Evolutionary conservation across 2,113 vertebrate species (phyloP).

Genomic region (Ondatra zibethicus): DNA sequence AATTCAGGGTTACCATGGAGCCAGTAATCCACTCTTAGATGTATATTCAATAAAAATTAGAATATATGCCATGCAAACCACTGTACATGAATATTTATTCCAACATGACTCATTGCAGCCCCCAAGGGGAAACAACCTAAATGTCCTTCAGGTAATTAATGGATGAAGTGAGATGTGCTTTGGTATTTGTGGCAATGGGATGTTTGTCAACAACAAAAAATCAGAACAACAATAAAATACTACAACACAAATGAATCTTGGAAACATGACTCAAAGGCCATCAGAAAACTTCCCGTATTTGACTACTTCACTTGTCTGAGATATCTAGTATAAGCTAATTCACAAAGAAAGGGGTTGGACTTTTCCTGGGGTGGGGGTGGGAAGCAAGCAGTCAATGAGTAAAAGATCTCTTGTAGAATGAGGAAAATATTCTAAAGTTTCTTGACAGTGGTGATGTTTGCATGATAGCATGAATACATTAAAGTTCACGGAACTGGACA

Average conservation of each 20-base stretch:
- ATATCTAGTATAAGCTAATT: background rate
- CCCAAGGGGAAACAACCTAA: background rate
- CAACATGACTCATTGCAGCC: background rate
- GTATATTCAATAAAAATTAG: background rate
- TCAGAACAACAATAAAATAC: background rate
- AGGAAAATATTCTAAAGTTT: constrained; percentile 29
- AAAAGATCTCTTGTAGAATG: background rate
- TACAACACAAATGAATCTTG: background rate
- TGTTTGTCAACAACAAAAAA: background rate
- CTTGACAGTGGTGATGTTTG: background rate
- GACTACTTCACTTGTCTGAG: background rate
- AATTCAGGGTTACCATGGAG: background rate
- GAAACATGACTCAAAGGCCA: background rate
- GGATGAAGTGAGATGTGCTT: background rate
- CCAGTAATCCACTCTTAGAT: background rate
- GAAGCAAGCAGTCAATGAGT: background rate
- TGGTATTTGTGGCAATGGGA: background rate
- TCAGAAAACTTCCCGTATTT: background rate
- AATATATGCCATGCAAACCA: background rate
- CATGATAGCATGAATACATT: too few species aligned
- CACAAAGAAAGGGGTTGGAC: background rate
- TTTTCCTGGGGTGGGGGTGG: background rate
- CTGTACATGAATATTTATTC: background rate
- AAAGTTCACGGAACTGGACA: too few species aligned
- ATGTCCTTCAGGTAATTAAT: background rate